Percentiles rank a stretch among this genome's conserved stretches.
Conservation (phyloP, 1,140 invertebrate species). For the Eriosoma lanigerum region DNA sequence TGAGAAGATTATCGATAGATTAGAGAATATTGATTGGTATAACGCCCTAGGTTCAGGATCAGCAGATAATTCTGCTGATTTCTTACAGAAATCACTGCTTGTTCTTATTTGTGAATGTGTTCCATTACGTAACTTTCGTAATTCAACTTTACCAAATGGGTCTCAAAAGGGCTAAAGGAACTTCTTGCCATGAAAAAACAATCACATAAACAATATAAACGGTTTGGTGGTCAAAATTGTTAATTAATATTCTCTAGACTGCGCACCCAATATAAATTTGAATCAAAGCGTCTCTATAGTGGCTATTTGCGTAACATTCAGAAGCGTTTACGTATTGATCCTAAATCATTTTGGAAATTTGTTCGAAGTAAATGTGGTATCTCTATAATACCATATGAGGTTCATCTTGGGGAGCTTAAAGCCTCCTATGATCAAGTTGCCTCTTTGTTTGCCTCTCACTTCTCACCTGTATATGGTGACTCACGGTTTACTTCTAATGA, state of each 20-base stretch:
- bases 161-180: background rate
- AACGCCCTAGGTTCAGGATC: background rate
- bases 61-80: background rate
- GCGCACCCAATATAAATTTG: too few relatives aligned
- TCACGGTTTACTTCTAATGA: background rate
- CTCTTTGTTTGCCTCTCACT: background rate
- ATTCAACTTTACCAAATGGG: background rate
- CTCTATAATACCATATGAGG: background rate
- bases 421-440: background rate
- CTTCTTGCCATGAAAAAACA: background rate
- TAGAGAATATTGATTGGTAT: background rate
- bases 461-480: background rate
- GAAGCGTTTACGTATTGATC: background rate
- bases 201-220: constrained; percentile 1
- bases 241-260: background rate
- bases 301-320: background rate
- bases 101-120: too few relatives aligned
- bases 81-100: too few relatives aligned
- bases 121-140: background rate
- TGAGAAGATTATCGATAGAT: background rate
- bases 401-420: constrained; percentile 6
- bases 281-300: background rate
- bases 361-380: constrained; percentile 2
- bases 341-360: too few relatives aligned
- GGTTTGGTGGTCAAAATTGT: background rate